Evolutionary conservation across 1,140 invertebrate species (phyloP), one percentile per base, ranked within the genome.

Genomic region (Harlomillsia oculata): DNA sequence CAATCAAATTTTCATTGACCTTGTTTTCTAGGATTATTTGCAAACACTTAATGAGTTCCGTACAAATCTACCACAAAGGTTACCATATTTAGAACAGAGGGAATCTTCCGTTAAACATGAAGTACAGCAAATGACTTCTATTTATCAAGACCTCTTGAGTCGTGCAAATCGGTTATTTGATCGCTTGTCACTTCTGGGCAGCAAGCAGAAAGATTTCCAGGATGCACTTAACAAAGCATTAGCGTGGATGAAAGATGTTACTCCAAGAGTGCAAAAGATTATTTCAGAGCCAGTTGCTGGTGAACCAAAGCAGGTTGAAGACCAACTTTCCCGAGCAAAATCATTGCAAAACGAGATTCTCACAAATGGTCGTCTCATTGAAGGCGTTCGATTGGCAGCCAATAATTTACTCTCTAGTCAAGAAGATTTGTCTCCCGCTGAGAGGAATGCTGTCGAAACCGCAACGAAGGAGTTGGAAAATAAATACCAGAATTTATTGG

Each of bases 311-410:
- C 80, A 82, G 25, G 82, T 96, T 0, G 86, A 94, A 69, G 82
- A 91, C 34, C 91, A 96, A 71, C 76, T 97, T 28, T 80, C 82
- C 54, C 80, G 82, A 53, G 83, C 89, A 1, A 92, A 89, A 71
- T 74, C 84, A 1, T 69, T 95, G 4, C 87, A 91, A 68, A 88
- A 83, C 63, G 91, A 96, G 67, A 82, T 94, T 28, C 73, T 93
- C 3, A 80, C 85, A 1, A 89, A 93, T 63, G 86, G 83, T 39
- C 76, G 86, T 13, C 76, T 94, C 11, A 79, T 96, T 40, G 88
- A 93, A 64, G 85, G 84, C 67, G 82, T 79, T 29, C 82, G 82
- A 65, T 76, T 80, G 54, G n/a, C 73, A 82, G 75, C 80, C 81
- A 8, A 77, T 85, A 16, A 79, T 56, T 72, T 94, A 2, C 68